Conservation (phyloP, 2,888 invertebrate species). For the Furcula furcula region DNA sequence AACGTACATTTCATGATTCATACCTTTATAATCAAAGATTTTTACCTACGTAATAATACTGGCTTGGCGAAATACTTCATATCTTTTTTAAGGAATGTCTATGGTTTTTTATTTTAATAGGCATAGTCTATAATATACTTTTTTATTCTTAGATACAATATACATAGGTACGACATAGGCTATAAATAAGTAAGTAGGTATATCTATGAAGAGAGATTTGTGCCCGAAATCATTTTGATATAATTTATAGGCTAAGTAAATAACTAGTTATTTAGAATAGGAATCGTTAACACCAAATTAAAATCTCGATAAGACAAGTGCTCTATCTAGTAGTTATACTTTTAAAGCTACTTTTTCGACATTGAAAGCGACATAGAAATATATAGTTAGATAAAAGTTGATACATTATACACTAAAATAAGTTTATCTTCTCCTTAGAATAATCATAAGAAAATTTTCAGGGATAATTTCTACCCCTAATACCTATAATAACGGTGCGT, state of each 20-base stretch:
- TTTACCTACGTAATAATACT: too few relatives aligned
- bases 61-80: too few relatives aligned
- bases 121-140: too few relatives aligned
- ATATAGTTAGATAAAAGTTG: conserved; percentile 62
- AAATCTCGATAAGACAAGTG: conserved; percentile 29
- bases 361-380: conserved; percentile 77
- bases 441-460: conserved; percentile 78
- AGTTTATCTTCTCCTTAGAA: conserved; percentile 63
- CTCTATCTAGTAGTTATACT: conserved; percentile 31
- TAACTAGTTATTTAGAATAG: conserved; percentile 38
- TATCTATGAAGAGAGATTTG: background rate
- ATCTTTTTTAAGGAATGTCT: too few relatives aligned
- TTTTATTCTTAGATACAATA: too few relatives aligned
- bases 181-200: too few relatives aligned
- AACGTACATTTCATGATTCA: too few relatives aligned
- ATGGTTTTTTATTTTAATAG: too few relatives aligned
- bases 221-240: background rate
- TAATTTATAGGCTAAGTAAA: conserved; percentile 13
- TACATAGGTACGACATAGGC: too few relatives aligned
- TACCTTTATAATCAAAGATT: too few relatives aligned
- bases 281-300: conserved; percentile 33
- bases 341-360: conserved; percentile 53
- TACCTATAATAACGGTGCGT: conserved; percentile 21
- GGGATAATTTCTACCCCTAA: conserved; percentile 40
- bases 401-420: conserved; percentile 70